Base-by-base conservation (phyloP, 2,888 invertebrate genomes). In the Drosophila fungiperda region DNA sequence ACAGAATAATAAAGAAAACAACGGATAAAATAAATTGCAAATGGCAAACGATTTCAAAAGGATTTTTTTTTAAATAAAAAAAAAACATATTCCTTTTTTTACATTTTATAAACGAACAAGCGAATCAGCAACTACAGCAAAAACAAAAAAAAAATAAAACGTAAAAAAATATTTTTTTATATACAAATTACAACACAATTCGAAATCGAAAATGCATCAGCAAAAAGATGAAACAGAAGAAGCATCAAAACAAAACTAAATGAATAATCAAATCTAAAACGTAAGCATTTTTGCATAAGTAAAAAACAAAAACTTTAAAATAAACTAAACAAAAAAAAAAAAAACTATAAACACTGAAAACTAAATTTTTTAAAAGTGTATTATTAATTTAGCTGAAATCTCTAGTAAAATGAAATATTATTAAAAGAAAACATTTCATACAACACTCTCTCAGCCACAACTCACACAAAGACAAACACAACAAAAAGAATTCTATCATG, bases 341-440 rank as follows among this genome's bases (percentile, higher is more conserved):
- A 45, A 52, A 49, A 60, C 53, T 33, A 48, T 40, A 53, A 67
- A 80, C 64, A 80, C 78, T 68, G 75, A 73, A 57, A 72, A 68
- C 68, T 66, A 80, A 67, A 72, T 85, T 89, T 89, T 84, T 89
- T 87, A 73, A 80, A 80, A 73, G 76, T 87, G 75, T 87, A 81
- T 81, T 73, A 82, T 70, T 81, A 85, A 75, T 88, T 85, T 90
- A 90, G 88, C 86, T 76, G 87, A 85, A 85, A 87, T 89, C 80
- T 84, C 80, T 85, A 89, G 89, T 55, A 80, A 89, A 84, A 73
- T 76, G 71, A 68, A 66, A 68, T 52, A 78, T 58, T 69, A 76
- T 54, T 73, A 54, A 79, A 67, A 48, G 45, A 73, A 59, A 64
- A 75, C 74, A 80, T 66, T 80, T 78, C 73, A 80, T 68, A 69